Evolutionary conservation across 2,797 vertebrate species (phyloP).

Genomic region (Mycteria americana): DNA sequence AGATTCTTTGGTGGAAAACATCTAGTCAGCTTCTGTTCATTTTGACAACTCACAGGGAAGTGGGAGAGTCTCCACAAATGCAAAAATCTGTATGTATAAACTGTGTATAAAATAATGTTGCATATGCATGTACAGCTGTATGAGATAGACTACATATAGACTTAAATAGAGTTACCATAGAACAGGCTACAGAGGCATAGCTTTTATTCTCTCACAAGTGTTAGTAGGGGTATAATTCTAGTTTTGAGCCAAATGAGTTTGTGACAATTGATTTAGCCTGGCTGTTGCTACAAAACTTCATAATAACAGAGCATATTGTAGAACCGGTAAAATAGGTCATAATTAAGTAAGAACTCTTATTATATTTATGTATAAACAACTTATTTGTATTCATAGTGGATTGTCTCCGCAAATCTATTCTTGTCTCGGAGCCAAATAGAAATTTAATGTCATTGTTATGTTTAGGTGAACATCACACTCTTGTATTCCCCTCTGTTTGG

Average conservation of each 20-base stretch:
- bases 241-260: constrained; percentile 16
- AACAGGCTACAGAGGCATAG: background rate
- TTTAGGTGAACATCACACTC: constrained; percentile 75
- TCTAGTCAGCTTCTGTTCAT: background rate
- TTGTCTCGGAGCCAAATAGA: constrained; percentile 69
- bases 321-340: constrained; percentile 41
- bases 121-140: background rate
- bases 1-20: background rate
- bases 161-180: background rate
- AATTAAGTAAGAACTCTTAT: constrained; percentile 67
- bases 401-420: constrained; percentile 69
- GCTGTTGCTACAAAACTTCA: constrained; percentile 5
- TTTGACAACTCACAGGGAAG: background rate
- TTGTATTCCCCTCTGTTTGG: constrained; percentile 73
- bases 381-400: constrained; percentile 66
- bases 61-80: background rate
- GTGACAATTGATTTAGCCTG: constrained; percentile 18
- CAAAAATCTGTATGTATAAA: background rate
- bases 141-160: background rate
- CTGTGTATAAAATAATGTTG: background rate
- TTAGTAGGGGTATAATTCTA: background rate
- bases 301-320: constrained; percentile 34
- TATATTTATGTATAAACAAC: constrained; percentile 68
- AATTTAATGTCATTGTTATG: constrained; percentile 74
- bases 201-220: background rate